Evolutionary conservation across 2,797 vertebrate species (phyloP).

Genomic region (Myotis findleyi): DNA sequence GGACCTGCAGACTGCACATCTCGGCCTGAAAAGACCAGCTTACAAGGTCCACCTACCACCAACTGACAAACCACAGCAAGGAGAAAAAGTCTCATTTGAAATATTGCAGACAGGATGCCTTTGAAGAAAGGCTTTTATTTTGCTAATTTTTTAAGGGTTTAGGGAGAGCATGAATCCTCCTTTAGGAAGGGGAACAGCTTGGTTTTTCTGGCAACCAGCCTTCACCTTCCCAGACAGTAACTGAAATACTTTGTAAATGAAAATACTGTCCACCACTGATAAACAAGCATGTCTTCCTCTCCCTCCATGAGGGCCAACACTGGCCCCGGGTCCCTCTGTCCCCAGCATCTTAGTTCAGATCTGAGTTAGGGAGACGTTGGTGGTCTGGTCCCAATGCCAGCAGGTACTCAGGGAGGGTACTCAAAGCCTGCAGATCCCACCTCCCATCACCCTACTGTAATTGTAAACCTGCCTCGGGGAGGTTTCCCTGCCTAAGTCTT

Average conservation of each 20-base stretch:
- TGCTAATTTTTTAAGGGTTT: conserved; percentile 61
- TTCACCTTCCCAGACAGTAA: conserved; percentile 84
- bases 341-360: conserved; percentile 31
- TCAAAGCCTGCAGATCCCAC: conserved; percentile 65
- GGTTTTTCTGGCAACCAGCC: conserved; percentile 84
- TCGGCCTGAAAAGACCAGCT: conserved; percentile 16
- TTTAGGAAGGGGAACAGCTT: conserved; percentile 77
- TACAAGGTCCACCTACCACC: conserved; percentile 32
- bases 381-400: conserved; percentile 84
- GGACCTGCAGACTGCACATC: not conserved
- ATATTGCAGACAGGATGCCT: conserved; percentile 76
- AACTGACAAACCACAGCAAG: conserved; percentile 71
- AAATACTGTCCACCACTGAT: conserved; percentile 76
- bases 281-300: conserved; percentile 80
- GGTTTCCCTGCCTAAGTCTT: conserved; percentile 79
- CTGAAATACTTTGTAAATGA: conserved; percentile 85
- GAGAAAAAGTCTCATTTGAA: conserved; percentile 81
- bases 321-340: conserved; percentile 80
- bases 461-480: conserved; percentile 74
- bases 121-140: conserved; percentile 75
- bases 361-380: conserved; percentile 82
- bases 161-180: conserved; percentile 84
- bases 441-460: conserved; percentile 73
- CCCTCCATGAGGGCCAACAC: conserved; percentile 71
- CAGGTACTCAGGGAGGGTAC: conserved; percentile 40